phyloP scores from a whole-genome alignment of 1,140 invertebrate species.

The Lasioglossum baleicum region DNA sequence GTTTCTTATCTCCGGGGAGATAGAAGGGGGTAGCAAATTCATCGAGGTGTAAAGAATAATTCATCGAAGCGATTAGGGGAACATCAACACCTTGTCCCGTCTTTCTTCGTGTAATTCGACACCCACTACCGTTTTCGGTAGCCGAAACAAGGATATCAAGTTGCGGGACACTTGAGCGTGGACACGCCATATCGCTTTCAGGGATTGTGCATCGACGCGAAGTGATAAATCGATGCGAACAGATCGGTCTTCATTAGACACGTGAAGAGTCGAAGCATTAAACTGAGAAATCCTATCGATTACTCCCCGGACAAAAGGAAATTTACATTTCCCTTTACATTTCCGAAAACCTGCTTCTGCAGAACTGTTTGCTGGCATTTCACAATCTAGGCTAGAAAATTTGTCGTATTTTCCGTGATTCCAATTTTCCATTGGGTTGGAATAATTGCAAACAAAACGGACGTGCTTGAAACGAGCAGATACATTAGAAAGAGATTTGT shows the following conservation, averaged over 20 bases:
- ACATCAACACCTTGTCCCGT: not conserved
- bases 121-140: not conserved
- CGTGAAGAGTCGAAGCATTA: not conserved
- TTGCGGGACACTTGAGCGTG: not conserved
- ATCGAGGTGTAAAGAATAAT: not conserved
- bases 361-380: no score
- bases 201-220: not conserved
- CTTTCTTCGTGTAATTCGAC: not conserved
- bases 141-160: not conserved
- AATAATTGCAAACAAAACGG: no score
- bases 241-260: not conserved
- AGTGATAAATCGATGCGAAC: not conserved
- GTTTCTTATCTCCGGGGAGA: not conserved
- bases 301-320: no score
- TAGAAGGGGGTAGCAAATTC: not conserved
- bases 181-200: not conserved
- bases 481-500: no score
- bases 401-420: no score
- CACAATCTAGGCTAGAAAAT: no score
- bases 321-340: no score
- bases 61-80: not conserved
- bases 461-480: no score
- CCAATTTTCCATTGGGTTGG: no score
- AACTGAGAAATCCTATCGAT: not conserved
- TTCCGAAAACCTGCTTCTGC: no score